A percentile compares a stretch with the other conserved stretches of the same genome.
These are phyloP conservation scores for Sphaeramia orbicularis DNA, from an alignment of 2,797 vertebrate species.

Conservation along the genomic window DNA sequence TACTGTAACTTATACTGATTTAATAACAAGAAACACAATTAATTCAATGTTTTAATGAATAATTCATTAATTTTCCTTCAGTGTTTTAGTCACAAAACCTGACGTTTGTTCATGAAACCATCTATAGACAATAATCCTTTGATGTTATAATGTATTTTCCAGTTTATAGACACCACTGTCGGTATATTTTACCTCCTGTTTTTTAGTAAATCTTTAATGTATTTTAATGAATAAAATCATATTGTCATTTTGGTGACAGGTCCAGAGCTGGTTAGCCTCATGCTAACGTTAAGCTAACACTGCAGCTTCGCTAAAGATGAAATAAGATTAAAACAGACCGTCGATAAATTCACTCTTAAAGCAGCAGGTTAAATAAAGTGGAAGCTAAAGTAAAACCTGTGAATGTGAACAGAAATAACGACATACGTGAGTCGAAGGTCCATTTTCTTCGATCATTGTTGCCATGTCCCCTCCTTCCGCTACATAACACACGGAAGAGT, in stretches of 20 bases:
- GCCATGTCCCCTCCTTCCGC: constrained; percentile 58
- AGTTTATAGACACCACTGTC: no score
- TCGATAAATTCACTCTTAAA: rapidly evolving
- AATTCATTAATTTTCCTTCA: no score
- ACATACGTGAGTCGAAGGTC: constrained; percentile 78
- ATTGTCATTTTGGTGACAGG: background rate
- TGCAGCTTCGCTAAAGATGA: background rate
- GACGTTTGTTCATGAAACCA: no score
- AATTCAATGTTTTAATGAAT: no score
- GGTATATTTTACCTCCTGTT: no score
- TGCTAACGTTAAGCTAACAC: constrained; percentile 21
- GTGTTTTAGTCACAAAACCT: no score
- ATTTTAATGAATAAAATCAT: no score
- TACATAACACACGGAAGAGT: constrained; percentile 49
- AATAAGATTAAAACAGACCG: rapidly evolving
- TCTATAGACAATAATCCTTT: no score
- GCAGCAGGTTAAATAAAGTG: rapidly evolving
- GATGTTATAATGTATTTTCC: no score
- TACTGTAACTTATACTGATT: no score
- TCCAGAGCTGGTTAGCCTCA: constrained; percentile 52
- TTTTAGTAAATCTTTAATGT: no score
- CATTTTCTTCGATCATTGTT: constrained; percentile 83
- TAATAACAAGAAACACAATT: no score
- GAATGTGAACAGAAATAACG: background rate
- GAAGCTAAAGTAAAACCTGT: rapidly evolving